phyloP scores from a whole-genome alignment of 2,113 vertebrate species.

The Morone chrysops region DNA sequence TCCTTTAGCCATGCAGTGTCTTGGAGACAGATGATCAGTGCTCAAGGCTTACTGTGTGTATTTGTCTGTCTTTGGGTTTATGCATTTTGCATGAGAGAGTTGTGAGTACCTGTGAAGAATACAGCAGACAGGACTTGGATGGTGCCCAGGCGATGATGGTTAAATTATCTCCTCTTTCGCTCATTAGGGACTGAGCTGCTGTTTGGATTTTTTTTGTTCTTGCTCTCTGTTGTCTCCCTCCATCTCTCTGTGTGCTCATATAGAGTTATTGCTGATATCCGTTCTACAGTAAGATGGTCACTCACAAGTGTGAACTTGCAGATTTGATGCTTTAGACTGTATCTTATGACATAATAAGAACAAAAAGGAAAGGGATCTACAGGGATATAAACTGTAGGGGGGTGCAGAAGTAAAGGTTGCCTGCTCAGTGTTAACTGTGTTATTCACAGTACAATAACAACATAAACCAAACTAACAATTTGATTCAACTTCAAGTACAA shows the following conservation, averaged over 20 bases:
- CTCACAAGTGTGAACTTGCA: neutral
- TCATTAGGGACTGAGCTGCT: constrained; percentile 36
- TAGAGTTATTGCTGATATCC: constrained; percentile 19
- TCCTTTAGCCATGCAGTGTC: neutral
- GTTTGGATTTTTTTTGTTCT: constrained; percentile 30
- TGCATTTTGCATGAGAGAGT: neutral
- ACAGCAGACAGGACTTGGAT: constrained; percentile 23
- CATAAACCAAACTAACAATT: neutral
- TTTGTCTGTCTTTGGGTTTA: neutral
- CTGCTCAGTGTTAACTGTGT: neutral
- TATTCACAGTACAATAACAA: neutral
- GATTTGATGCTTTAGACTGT: neutral
- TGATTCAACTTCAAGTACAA: neutral
- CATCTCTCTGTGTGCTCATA: neutral
- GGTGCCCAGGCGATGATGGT: neutral
- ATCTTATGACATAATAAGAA: neutral
- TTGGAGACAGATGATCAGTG: neutral
- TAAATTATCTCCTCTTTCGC: constrained; percentile 25
- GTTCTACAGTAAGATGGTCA: neutral
- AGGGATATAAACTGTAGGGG: neutral
- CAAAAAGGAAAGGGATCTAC: neutral
- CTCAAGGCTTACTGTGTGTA: neutral
- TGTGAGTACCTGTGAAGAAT: neutral
- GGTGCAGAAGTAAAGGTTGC: neutral
- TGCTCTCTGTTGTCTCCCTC: constrained; percentile 10